Base-by-base conservation (phyloP, 2,797 vertebrate species). In the Rachycentron canadum region DNA sequence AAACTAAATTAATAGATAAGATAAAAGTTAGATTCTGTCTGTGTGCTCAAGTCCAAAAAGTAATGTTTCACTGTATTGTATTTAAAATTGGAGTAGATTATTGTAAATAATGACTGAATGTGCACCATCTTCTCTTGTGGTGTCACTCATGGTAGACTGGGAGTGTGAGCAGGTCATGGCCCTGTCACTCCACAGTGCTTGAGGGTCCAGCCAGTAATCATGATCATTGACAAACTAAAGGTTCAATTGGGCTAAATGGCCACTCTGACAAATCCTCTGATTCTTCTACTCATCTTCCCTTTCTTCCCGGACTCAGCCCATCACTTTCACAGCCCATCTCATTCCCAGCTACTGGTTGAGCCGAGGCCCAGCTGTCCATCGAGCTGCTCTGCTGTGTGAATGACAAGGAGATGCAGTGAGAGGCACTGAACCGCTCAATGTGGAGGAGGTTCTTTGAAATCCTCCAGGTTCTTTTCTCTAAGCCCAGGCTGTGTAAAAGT, bases 381-480 rank as follows among this genome's bases (percentile, higher is more conserved):
- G 73, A 83, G 85, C 84, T 88, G 88, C 83, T 89, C 88, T 76
- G 75, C 85, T 86, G 69, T 81, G 84, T 91, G 94, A 95, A 92
- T 94, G 94, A 94, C 93, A 92, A 90, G 89, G 86, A 83, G 88
- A 87, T 80, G 86, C 83, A 91, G 83, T 57, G 71, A 89, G 84
- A 89, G 68, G 81, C 86, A 90, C 76, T 89, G 93, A 92, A 94
- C 66, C 89, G 83, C 85, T 86, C 90, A 90, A 70, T 92, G 92
- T 83, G 90, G 73, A 93, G 85, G 79, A 91, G 89, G 85, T 84
- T 81, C 91, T 88, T 91, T 92, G 85, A 92, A 93, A 94, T 91
- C 90, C 80, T 70, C 50, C 74, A 84, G 86, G 87, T 88, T 92
- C 92, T 92, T 95, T 95, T 95, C 91, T 92, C 88, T 81, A 80